Base-by-base conservation (phyloP, 1,140 invertebrate species). In the Lasioglossum baleicum region DNA sequence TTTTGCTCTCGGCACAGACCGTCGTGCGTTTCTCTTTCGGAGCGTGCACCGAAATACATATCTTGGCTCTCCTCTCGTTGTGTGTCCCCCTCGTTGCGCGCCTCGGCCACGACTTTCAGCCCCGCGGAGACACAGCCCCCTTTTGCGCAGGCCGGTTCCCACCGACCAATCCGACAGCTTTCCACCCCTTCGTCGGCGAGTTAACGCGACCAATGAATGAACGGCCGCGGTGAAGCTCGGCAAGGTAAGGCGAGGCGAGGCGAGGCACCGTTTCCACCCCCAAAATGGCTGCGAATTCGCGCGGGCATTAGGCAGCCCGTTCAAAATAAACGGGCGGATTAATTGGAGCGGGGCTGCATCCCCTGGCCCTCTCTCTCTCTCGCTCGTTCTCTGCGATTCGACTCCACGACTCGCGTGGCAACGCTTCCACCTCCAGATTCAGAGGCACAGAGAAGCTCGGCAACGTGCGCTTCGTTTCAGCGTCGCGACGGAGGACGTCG, bases 261-360 rank as follows among this genome's bases (percentile, higher is more conserved):
- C 53, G 35, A 35, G 70, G 63, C 56, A 68, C 74, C 83, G 89
- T 88, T 81, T 86, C 90, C 92, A 92, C 90, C 92, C 90, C 90
- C 92, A 93, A 93, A 93, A 93, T 93, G 92, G 92, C 92, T 92
- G 91, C 91, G 89, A 92, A 92, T 90, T 90, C 88, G 87, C 86
- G 87, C 90, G 89, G 85, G 90, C 87, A 91, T 91, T 91, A 91
- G 89, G 53, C 84, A 90, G 79, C 84, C 85, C 88, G 90, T 91
- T 91, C 85, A 90, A 88, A 92, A 92, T 93, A 92, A 93, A 93
- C 92, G 90, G 91, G 86, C 88, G 91, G 90, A 93, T 93, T 92
- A 93, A 92, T 92, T 91, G 88, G 85, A 90, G 88, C 77, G 81
- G 83, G 82, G 83, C 61, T 17, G 69, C 69, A 65, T 72, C 75